Conservation (phyloP, 2,888 invertebrate genomes). For the Platycheirus rosarum region DNA sequence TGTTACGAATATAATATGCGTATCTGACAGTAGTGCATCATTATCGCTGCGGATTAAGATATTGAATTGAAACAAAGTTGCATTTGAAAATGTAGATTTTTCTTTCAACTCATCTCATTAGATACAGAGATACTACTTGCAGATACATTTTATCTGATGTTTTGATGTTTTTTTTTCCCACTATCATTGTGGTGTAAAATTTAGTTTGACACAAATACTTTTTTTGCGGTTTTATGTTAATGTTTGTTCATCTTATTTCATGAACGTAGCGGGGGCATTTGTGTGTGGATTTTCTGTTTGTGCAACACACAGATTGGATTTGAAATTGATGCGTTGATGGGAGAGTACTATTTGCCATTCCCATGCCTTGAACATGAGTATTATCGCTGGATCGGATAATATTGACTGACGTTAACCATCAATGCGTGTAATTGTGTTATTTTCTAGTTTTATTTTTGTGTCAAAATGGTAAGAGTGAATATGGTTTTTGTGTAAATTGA, state of each 20-base stretch:
- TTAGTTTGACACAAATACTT: constrained; percentile 53
- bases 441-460: neutral
- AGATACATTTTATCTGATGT: constrained; percentile 28
- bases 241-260: constrained; percentile 56
- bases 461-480: neutral
- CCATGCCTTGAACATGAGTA: constrained; percentile 28
- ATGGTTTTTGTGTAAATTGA: neutral
- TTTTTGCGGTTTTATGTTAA: constrained; percentile 18
- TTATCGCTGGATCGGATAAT: constrained; percentile 41
- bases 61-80: constrained; percentile 7
- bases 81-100: constrained; percentile 11
- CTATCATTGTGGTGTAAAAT: constrained; percentile 33
- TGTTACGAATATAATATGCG: constrained; percentile 18
- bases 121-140: neutral
- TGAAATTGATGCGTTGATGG: constrained; percentile 28
- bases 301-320: constrained; percentile 28
- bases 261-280: too few species aligned
- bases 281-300: constrained; percentile 12
- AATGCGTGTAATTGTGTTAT: constrained; percentile 43
- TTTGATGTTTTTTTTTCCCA: neutral
- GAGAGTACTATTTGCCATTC: constrained; percentile 45
- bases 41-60: constrained; percentile 7
- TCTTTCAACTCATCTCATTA: constrained; percentile 40
- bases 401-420: constrained; percentile 41
- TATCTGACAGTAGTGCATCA: constrained; percentile 56